Evolutionary conservation across 2,888 invertebrate species (phyloP).

Genomic region (Xylocampa areola): DNA sequence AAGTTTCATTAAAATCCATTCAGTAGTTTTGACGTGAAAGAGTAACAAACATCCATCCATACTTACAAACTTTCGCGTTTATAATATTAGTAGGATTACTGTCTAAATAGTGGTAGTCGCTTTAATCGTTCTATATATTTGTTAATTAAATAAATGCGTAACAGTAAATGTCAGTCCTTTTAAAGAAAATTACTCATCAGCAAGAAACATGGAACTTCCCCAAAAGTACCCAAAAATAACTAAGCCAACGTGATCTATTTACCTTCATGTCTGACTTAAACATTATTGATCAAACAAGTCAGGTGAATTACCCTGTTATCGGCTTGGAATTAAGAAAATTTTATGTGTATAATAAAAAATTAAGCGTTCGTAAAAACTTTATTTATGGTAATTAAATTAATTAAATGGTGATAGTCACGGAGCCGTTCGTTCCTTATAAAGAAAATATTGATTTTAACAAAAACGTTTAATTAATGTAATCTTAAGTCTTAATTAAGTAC

Average conservation of each 20-base stretch:
- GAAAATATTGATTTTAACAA: conserved; percentile 2
- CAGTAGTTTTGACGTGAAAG: too few relatives aligned
- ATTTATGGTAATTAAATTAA: conserved; percentile 57
- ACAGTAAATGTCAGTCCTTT: not conserved
- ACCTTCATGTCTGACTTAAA: conserved; percentile 24
- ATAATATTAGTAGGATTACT: too few relatives aligned
- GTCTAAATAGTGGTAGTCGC: too few relatives aligned
- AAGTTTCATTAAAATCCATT: too few relatives aligned
- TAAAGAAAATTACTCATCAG: not conserved
- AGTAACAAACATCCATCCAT: too few relatives aligned
- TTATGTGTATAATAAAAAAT: conserved; percentile 47
- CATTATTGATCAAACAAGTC: conserved; percentile 34
- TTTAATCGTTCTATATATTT: too few relatives aligned
- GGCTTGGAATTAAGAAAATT: conserved; percentile 23
- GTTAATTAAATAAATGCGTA: not conserved
- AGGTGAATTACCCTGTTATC: conserved; percentile 39
- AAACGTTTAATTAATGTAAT: conserved; percentile 22
- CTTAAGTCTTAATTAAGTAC: conserved; percentile 30
- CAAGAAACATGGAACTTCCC: not conserved
- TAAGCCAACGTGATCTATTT: conserved; percentile 30
- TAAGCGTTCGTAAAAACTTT: conserved; percentile 25
- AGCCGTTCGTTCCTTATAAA: conserved; percentile 2
- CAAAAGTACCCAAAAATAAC: conserved; percentile 22
- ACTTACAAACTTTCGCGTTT: too few relatives aligned
- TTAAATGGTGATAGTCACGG: conserved; percentile 14